A percentile compares a stretch with the other conserved stretches of the same genome.
Evolutionary conservation across 2,888 invertebrate genomes (phyloP).

Genomic region (Cenopis cana): DNA sequence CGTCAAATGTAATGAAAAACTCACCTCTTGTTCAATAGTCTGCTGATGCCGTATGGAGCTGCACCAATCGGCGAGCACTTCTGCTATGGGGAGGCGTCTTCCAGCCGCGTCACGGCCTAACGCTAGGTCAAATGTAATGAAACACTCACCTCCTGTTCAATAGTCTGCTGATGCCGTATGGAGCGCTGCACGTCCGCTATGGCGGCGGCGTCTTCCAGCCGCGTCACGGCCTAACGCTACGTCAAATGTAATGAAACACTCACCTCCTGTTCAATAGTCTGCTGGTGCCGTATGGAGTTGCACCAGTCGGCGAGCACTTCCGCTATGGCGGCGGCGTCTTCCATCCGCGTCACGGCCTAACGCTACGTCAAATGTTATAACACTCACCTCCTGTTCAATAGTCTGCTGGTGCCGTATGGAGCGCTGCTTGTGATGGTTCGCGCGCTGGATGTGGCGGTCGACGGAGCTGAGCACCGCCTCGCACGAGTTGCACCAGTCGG

Average conservation of each 20-base stretch:
- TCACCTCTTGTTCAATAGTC: slow-evolving; percentile 89
- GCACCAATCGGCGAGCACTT: slow-evolving; percentile 95
- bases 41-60: slow-evolving; percentile 91
- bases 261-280: slow-evolving; percentile 90
- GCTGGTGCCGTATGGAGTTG: slow-evolving; percentile 90
- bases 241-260: too few relatives aligned
- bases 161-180: slow-evolving; percentile 90
- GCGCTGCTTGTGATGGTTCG: slow-evolving; percentile 93
- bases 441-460: slow-evolving; percentile 94
- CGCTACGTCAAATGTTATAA: too few relatives aligned
- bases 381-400: slow-evolving; percentile 92
- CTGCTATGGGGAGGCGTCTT: slow-evolving; percentile 90
- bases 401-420: slow-evolving; percentile 91
- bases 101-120: too few relatives aligned
- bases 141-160: slow-evolving; percentile 88
- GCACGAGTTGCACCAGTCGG: slow-evolving; percentile 95
- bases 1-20: too few relatives aligned
- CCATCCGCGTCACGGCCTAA: too few relatives aligned
- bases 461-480: slow-evolving; percentile 95
- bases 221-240: too few relatives aligned
- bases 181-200: slow-evolving; percentile 92
- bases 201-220: too few relatives aligned
- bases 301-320: slow-evolving; percentile 95
- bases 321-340: slow-evolving; percentile 90
- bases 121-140: too few relatives aligned